phyloP scores from a whole-genome alignment of 2,113 vertebrate species.

The Oceanodroma tethys region DNA sequence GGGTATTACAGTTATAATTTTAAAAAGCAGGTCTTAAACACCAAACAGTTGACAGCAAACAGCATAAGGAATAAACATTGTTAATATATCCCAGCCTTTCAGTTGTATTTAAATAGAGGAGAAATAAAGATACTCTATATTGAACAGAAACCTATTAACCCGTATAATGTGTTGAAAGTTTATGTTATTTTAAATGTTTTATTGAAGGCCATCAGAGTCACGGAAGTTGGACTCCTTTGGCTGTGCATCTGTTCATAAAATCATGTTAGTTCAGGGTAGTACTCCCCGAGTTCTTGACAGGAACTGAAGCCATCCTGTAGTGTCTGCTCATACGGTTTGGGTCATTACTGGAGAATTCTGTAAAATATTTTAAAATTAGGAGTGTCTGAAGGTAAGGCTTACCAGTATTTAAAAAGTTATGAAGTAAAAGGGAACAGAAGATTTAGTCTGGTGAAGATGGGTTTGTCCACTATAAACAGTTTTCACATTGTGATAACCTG shows the following conservation, averaged over 20 bases:
- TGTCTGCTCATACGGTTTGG: background rate
- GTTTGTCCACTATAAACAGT: background rate
- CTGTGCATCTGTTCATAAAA: background rate
- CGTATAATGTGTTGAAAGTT: background rate
- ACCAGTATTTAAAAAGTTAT: background rate
- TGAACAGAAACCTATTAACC: background rate
- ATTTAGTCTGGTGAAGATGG: background rate
- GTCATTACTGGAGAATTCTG: background rate
- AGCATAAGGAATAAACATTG: background rate
- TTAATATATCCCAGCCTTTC: background rate
- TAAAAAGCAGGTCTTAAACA: background rate
- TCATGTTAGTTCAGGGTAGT: background rate
- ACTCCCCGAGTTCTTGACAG: background rate
- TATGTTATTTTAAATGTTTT: background rate
- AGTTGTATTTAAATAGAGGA: background rate
- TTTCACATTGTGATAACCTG: background rate
- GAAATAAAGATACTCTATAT: background rate
- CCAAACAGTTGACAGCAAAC: background rate
- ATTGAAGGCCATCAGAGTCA: background rate
- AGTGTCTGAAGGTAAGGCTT: background rate
- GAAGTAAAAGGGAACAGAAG: background rate
- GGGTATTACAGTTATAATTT: background rate
- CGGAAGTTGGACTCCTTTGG: background rate
- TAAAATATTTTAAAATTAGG: background rate
- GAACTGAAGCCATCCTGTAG: background rate